These are phyloP conservation scores for Acromyrmex echinatior DNA, from an alignment of 1,140 invertebrate genomes.

Conservation along the genomic window DNA sequence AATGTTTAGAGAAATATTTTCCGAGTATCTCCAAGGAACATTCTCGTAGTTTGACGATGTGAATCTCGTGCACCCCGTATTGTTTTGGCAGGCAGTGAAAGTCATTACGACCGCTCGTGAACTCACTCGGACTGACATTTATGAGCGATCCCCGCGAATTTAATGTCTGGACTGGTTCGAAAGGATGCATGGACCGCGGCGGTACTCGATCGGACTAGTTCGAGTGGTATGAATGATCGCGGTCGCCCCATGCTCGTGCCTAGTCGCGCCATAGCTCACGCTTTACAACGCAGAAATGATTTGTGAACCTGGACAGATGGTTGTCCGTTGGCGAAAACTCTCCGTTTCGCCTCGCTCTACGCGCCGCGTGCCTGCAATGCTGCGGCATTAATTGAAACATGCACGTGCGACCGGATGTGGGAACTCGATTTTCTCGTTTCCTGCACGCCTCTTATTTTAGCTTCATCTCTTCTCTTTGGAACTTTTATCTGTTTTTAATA, in stretches of 20 bases:
- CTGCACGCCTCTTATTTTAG: not conserved
- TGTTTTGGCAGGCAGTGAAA: slow-evolving; percentile 42
- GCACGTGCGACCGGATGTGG: slow-evolving; percentile 20
- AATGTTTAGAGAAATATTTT: not conserved
- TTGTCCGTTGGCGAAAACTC: slow-evolving; percentile 44
- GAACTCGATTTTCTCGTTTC: slow-evolving; percentile 39
- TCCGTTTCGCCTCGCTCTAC: slow-evolving; percentile 14
- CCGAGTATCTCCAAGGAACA: no score
- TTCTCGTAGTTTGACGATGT: not conserved
- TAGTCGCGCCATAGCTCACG: slow-evolving; percentile 56
- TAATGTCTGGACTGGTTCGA: slow-evolving; percentile 68
- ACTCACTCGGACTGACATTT: slow-evolving; percentile 58
- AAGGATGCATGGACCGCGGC: slow-evolving; percentile 21
- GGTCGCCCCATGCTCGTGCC: slow-evolving; percentile 69
- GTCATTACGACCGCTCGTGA: slow-evolving; percentile 45
- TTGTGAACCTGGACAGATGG: slow-evolving; percentile 74
- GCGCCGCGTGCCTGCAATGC: slow-evolving; percentile 18
- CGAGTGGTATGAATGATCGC: slow-evolving; percentile 65
- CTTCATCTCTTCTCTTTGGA: not conserved
- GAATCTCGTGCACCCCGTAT: not conserved
- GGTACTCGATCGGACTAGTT: slow-evolving; percentile 72
- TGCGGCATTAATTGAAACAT: slow-evolving; percentile 50
- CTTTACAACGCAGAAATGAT: slow-evolving; percentile 72
- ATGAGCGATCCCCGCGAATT: slow-evolving; percentile 43
- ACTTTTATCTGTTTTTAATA: slow-evolving; percentile 11